Base-by-base conservation (phyloP, 1,140 invertebrate genomes). In the Cydia strobilella region DNA sequence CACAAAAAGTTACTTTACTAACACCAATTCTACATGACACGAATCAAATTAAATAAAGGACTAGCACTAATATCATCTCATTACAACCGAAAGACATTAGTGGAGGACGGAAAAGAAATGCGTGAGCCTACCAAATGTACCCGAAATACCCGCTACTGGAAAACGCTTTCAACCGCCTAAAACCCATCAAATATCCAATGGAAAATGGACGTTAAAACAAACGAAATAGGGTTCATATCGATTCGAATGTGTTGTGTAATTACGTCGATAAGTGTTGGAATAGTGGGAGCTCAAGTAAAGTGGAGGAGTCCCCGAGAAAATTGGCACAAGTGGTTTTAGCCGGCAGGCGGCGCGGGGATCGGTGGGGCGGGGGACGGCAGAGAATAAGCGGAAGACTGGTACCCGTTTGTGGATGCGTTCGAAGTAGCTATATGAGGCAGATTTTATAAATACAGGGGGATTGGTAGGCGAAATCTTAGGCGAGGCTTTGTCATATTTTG, bases 271-370 rank as follows among this genome's bases (percentile, higher is more conserved):
- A 72, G 78, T 75, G 75, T 75, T 75, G 76, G 59, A 76, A 73
- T 73, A 79, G 74, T 82, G 81, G 82, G 82, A 89, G 88, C 86
- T 87, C 85, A 87, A 91, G 89, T 88, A 89, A 91, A 92, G 84
- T 90, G 87, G 88, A 89, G 84, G 86, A 91, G 88, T 90, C 89
- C 82, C 88, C 82, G 79, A 91, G 90, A 92, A 92, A 92, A 92
- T 92, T 92, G 90, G 90, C 90, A 92, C 89, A 92, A 92, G 90
- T 92, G 89, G 89, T 91, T 90, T 92, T 89, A 92, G 88, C 85
- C 81, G 85, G 79, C 81, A 84, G 84, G 80, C 82, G 82, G 76
- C 27, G 79, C 75, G 79, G 79, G 80, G 82, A 74, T 80, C 74
- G 72, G 76, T 54, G 77, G 75, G 76, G 82, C 76, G 83, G 78